Conservation (phyloP, 2,113 vertebrate species). For the Anolis sagrei region DNA sequence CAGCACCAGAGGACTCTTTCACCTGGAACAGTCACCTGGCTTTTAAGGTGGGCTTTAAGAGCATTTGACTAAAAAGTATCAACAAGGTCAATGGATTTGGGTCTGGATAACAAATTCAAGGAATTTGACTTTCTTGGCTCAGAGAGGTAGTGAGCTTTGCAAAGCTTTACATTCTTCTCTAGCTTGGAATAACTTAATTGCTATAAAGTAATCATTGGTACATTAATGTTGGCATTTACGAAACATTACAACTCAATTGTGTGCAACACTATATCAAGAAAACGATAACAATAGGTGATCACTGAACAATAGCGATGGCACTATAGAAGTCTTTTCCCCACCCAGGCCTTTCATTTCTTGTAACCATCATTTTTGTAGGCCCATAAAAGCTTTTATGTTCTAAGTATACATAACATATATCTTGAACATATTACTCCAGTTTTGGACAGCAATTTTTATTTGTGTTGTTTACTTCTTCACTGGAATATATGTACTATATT, state of each 20-base stretch:
- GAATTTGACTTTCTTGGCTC: no score
- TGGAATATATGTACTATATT: neutral
- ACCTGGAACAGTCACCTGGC: no score
- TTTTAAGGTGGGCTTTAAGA: no score
- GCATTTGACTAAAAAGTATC: no score
- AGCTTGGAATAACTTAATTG: no score
- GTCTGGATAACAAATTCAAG: no score
- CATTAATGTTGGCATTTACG: neutral
- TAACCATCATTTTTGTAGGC: neutral
- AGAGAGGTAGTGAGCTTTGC: no score
- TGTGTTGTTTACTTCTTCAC: neutral
- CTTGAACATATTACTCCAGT: no score
- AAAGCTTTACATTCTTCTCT: neutral
- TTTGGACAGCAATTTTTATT: neutral
- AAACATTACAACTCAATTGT: no score
- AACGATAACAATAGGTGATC: neutral
- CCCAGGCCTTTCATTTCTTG: neutral
- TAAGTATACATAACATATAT: neutral
- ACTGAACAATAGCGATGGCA: neutral
- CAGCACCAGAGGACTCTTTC: no score
- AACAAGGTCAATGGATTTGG: no score
- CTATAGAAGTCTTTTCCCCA: neutral
- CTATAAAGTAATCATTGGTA: neutral
- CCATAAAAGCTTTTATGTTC: neutral
- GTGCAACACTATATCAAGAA: neutral